Evolutionary conservation across 2,113 vertebrate genomes (phyloP).

Genomic region (Neodontobutis hainanensis): DNA sequence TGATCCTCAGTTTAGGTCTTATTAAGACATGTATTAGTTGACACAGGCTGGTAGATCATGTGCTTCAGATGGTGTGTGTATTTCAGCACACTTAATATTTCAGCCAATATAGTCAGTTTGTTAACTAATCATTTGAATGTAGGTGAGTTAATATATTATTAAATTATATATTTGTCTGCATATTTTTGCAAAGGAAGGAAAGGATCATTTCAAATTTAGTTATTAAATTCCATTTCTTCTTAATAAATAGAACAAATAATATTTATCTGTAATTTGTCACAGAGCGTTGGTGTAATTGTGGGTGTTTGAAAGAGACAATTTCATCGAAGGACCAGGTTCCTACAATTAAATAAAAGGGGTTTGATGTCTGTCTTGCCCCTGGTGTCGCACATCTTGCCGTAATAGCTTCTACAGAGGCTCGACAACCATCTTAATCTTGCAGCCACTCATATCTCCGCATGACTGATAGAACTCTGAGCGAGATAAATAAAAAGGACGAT

Average conservation of each 20-base stretch:
- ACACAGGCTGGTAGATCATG: constrained; percentile 2
- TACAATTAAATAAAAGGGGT: constrained; percentile 37
- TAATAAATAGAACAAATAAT: constrained; percentile 82
- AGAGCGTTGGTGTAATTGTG: constrained; percentile 64
- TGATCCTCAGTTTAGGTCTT: too few species aligned
- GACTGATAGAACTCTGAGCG: constrained; percentile 46
- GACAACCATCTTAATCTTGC: constrained; percentile 10
- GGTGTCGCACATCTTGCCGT: constrained; percentile 21
- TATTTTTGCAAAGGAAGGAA: constrained; percentile 74
- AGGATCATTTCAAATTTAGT: constrained; percentile 79
- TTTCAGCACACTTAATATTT: constrained; percentile 36
- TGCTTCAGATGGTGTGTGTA: constrained; percentile 46
- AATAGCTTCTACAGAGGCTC: constrained; percentile 4
- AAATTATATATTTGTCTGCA: constrained; percentile 77
- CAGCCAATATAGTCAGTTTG: constrained; percentile 23
- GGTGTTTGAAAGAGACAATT: constrained; percentile 51
- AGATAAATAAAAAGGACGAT: constrained; percentile 53
- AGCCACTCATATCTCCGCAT: constrained; percentile 18
- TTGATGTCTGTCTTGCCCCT: constrained; percentile 30
- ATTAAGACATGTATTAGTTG: constrained; percentile 2
- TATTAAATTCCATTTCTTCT: constrained; percentile 98
- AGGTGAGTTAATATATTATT: constrained; percentile 96
- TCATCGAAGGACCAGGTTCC: constrained; percentile 30
- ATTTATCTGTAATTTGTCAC: constrained; percentile 64
- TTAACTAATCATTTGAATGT: constrained; percentile 89